Percentiles rank a stretch among this genome's conserved stretches.
Conservation (phyloP, 2,113 vertebrate species). For the Chloroceryle aenea region DNA sequence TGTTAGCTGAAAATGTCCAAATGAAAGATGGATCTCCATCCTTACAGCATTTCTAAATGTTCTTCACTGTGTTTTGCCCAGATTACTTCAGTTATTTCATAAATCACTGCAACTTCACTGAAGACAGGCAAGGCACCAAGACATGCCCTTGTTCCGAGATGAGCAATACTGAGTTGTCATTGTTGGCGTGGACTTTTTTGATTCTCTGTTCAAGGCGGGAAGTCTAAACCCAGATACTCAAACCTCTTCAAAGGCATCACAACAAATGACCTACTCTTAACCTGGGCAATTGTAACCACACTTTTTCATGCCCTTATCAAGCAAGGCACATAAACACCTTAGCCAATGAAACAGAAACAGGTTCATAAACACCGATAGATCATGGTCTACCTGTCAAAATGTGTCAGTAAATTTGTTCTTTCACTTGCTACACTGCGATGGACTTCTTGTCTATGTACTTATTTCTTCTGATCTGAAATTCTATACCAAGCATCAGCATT, state of each 20-base stretch:
- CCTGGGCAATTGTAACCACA: neutral
- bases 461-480: neutral
- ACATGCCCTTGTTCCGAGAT: neutral
- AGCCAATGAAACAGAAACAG: neutral
- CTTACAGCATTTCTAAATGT: constrained; percentile 19
- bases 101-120: constrained; percentile 21
- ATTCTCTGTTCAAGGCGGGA: neutral
- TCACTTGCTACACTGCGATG: neutral
- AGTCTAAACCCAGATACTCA: neutral
- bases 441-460: neutral
- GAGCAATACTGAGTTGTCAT: neutral
- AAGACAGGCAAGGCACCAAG: constrained; percentile 33
- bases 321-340: neutral
- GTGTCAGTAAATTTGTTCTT: neutral
- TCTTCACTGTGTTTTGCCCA: neutral
- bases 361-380: neutral
- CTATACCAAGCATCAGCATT: neutral
- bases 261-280: neutral
- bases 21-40: constrained; percentile 47
- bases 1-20: constrained; percentile 27
- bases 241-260: neutral
- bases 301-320: neutral
- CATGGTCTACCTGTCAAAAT: neutral
- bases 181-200: neutral
- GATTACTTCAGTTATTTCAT: constrained; percentile 44